Percentiles rank a stretch among this genome's conserved stretches.
Conservation (phyloP, 2,113 vertebrate species). For the Eclectus roratus region DNA sequence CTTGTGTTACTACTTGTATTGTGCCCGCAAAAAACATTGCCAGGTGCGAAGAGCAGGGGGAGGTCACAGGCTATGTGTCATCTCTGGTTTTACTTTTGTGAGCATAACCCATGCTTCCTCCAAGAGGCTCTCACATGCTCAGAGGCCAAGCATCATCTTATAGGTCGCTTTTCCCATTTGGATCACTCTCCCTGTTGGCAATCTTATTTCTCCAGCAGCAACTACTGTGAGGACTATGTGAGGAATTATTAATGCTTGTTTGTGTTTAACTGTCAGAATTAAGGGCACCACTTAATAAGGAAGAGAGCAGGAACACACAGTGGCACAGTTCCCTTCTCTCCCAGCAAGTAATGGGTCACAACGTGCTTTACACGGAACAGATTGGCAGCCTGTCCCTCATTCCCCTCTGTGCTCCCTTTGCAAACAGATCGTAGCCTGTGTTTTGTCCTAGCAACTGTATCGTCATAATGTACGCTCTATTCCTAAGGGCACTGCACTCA, state of each 20-base stretch:
- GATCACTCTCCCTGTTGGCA: neutral
- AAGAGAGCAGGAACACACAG: neutral
- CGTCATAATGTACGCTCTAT: neutral
- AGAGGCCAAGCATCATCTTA: neutral
- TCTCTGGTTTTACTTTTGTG: neutral
- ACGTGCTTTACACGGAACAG: neutral
- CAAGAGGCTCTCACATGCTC: fast-evolving
- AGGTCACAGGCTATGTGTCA: neutral
- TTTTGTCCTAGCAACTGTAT: neutral
- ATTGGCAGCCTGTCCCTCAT: neutral
- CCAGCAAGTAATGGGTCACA: neutral
- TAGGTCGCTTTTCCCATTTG: neutral
- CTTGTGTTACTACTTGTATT: neutral
- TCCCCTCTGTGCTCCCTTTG: neutral
- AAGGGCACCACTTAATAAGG: neutral
- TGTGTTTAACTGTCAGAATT: neutral
- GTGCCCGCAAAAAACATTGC: neutral
- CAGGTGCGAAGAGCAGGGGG: neutral
- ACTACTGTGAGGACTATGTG: neutral
- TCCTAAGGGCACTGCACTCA: slow-evolving; percentile 30
- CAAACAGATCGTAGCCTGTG: neutral
- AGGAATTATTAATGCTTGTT: neutral
- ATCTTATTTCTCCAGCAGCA: neutral
- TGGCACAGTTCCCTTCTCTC: neutral
- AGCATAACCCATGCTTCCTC: neutral